phyloP scores from a whole-genome alignment of 2,888 invertebrate species.

The Agriopis leucophaearia region DNA sequence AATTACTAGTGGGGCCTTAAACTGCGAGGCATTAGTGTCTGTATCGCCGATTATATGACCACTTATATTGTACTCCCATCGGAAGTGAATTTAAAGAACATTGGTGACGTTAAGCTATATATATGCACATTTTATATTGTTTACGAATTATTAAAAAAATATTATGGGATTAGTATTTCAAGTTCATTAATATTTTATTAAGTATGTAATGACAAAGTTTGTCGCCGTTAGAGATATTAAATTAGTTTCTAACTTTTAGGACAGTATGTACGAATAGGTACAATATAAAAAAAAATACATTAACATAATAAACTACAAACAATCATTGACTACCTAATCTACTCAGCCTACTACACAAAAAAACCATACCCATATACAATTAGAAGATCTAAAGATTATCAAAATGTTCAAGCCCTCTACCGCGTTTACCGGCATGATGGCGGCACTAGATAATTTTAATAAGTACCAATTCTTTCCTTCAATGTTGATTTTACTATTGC shows the following conservation, averaged over 20 bases:
- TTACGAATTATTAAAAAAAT: constrained; percentile 16
- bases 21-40: constrained; percentile 41
- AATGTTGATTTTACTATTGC: no score
- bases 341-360: no score
- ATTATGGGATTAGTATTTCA: background rate
- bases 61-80: constrained; percentile 33
- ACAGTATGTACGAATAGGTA: background rate
- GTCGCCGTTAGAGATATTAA: background rate
- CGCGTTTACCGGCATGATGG: no score
- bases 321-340: no score
- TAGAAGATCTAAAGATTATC: no score
- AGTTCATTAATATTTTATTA: constrained; percentile 9
- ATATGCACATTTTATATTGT: constrained; percentile 26
- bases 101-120: constrained; percentile 29
- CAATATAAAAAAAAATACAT: background rate
- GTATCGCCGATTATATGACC: constrained; percentile 42
- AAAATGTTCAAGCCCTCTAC: no score
- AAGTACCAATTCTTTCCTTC: no score
- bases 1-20: constrained; percentile 57
- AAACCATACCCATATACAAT: no score
- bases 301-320: no score
- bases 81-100: constrained; percentile 30
- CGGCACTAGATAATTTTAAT: no score
- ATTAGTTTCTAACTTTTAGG: background rate
- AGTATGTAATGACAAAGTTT: background rate